phyloP scores from a whole-genome alignment of 1,140 invertebrate species.

The Cyclargus thomasi region DNA sequence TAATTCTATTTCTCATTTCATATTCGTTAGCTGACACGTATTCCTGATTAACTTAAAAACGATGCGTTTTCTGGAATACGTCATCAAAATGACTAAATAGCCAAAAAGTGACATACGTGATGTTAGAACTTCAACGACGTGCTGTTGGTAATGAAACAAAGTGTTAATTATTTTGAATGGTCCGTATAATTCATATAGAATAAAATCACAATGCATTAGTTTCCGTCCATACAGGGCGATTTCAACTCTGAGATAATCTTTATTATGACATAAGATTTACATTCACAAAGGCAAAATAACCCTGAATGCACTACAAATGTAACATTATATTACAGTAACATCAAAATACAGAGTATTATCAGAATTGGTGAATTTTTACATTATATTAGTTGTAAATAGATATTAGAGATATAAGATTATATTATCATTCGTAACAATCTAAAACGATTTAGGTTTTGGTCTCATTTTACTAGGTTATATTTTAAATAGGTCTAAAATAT shows the following conservation, averaged over 20 bases:
- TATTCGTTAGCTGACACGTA: too few relatives aligned
- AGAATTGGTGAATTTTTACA: slow-evolving; percentile 18
- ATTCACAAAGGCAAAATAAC: too few relatives aligned
- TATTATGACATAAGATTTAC: too few relatives aligned
- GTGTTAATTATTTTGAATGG: slow-evolving; percentile 59
- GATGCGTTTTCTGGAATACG: too few relatives aligned
- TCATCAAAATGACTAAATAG: too few relatives aligned
- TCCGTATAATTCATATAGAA: slow-evolving; percentile 71
- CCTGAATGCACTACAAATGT: not conserved
- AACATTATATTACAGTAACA: slow-evolving; percentile 50
- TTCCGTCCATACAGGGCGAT: slow-evolving; percentile 18
- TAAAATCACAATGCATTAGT: slow-evolving; percentile 69
- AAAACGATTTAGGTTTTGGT: not conserved
- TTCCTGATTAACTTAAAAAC: too few relatives aligned
- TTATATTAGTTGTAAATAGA: slow-evolving; percentile 9
- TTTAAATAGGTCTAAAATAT: not conserved
- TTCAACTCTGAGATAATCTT: too few relatives aligned
- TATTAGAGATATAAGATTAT: not conserved
- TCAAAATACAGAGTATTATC: slow-evolving; percentile 56
- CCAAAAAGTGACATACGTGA: too few relatives aligned
- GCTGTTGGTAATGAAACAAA: slow-evolving; percentile 5
- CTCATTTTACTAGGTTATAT: not conserved
- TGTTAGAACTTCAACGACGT: too few relatives aligned
- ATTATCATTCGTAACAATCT: not conserved
- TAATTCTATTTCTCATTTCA: too few relatives aligned